Conservation (phyloP, 2,888 invertebrate species). For the Phlogophora meticulosa region DNA sequence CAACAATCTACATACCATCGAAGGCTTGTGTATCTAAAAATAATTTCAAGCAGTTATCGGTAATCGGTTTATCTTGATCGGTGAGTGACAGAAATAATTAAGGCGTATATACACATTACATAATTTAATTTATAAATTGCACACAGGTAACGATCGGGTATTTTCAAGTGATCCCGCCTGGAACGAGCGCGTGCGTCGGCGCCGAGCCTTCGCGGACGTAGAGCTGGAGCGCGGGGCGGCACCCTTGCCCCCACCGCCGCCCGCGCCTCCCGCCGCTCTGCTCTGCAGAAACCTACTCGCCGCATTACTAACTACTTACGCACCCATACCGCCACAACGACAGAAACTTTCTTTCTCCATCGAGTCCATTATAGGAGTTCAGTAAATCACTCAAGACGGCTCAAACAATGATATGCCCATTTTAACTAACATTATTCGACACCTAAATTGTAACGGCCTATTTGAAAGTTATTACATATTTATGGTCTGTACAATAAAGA, state of each 20-base stretch:
- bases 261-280: constrained; percentile 75
- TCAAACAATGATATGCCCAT: not conserved
- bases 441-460: too few relatives aligned
- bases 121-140: constrained; percentile 21
- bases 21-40: too few relatives aligned
- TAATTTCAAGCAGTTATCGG: too few relatives aligned
- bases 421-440: too few relatives aligned
- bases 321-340: constrained; percentile 76
- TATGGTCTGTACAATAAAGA: too few relatives aligned
- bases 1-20: too few relatives aligned
- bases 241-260: constrained; percentile 58
- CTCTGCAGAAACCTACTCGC: constrained; percentile 90
- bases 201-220: constrained; percentile 93
- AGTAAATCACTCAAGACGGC: constrained; percentile 69
- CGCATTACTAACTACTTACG: constrained; percentile 83
- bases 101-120: not conserved
- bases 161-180: constrained; percentile 82
- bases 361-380: constrained; percentile 93
- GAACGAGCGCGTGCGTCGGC: constrained; percentile 90
- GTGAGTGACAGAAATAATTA: too few relatives aligned
- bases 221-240: constrained; percentile 91
- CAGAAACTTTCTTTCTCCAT: constrained; percentile 92
- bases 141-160: constrained; percentile 73
- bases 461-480: too few relatives aligned
- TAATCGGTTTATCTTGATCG: too few relatives aligned